Percentiles rank a stretch among this genome's conserved stretches.
Evolutionary conservation across 1,140 invertebrate genomes (phyloP).

Genomic region (Carposina sasakii): DNA sequence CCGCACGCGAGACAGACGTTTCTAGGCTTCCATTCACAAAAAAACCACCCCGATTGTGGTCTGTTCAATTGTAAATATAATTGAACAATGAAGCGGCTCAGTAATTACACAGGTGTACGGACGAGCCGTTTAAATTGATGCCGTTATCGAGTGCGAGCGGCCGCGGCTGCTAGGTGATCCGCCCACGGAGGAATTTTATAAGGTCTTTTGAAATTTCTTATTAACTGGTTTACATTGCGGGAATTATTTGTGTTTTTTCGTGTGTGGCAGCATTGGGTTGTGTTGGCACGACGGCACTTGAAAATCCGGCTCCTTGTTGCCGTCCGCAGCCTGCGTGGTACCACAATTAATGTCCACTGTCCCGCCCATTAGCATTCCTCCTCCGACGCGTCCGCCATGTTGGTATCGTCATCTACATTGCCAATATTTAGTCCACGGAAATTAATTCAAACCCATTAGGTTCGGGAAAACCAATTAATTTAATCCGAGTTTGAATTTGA

Average conservation of each 20-base stretch:
- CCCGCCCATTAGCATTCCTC: constrained; percentile 35
- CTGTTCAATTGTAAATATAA: constrained; percentile 39
- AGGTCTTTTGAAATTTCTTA: neutral
- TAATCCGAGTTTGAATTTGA: constrained; percentile 23
- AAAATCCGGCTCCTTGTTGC: constrained; percentile 18
- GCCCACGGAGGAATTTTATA: neutral
- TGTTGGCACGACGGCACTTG: too few species aligned
- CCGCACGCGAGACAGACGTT: constrained; percentile 42
- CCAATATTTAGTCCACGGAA: constrained; percentile 31
- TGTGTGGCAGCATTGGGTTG: too few species aligned
- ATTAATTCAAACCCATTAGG: constrained; percentile 24
- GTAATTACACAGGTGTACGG: constrained; percentile 30
- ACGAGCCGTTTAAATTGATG: constrained; percentile 29
- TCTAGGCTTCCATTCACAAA: constrained; percentile 19
- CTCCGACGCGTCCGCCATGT: constrained; percentile 23
- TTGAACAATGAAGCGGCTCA: constrained; percentile 28
- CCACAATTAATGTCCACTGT: constrained; percentile 32
- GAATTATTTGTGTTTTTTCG: too few species aligned
- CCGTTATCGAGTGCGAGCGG: constrained; percentile 22
- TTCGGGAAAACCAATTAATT: constrained; percentile 23
- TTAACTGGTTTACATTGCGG: too few species aligned
- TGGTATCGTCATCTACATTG: constrained; percentile 35
- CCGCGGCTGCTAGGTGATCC: constrained; percentile 4
- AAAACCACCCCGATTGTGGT: constrained; percentile 29
- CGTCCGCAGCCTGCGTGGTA: constrained; percentile 14